A percentile compares a stretch with the other conserved stretches of the same genome.
phyloP scores from a whole-genome alignment of 64 coral and sea anemone species.

The Dendronephthya gigantea region DNA sequence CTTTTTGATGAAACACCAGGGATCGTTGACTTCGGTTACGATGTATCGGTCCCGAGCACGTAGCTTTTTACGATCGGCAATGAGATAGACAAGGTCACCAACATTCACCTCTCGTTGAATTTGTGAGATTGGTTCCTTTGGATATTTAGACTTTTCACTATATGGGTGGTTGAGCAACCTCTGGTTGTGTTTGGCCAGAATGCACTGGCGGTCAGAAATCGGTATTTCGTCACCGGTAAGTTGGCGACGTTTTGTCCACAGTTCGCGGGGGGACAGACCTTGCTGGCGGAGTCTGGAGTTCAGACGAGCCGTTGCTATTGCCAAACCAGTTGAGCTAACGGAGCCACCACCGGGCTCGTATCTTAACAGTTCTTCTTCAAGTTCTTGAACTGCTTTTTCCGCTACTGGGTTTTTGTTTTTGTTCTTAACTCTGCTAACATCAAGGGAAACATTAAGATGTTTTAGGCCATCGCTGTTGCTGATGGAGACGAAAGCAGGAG shows the following conservation, averaged over 20 bases:
- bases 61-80: slow-evolving; percentile 7
- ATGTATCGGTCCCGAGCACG: slow-evolving; percentile 35
- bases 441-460: background rate
- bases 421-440: background rate
- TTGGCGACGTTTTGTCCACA: background rate
- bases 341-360: too few relatives aligned
- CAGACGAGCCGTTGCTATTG: background rate
- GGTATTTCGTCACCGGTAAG: background rate
- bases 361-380: background rate
- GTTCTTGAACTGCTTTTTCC: slow-evolving; percentile 7
- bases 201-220: background rate
- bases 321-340: too few relatives aligned
- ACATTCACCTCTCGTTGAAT: background rate
- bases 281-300: background rate
- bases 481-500: slow-evolving; percentile 7
- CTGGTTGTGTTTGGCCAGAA: background rate
- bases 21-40: background rate
- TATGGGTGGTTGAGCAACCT: background rate
- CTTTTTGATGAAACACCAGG: slow-evolving; percentile 40
- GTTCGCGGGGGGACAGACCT: background rate
- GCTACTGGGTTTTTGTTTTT: slow-evolving; percentile 12
- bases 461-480: background rate
- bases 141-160: background rate
- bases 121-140: background rate
- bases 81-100: slow-evolving; percentile 12